Evolutionary conservation across 1,140 invertebrate genomes (phyloP).

Genomic region (Chlorops oryzae): DNA sequence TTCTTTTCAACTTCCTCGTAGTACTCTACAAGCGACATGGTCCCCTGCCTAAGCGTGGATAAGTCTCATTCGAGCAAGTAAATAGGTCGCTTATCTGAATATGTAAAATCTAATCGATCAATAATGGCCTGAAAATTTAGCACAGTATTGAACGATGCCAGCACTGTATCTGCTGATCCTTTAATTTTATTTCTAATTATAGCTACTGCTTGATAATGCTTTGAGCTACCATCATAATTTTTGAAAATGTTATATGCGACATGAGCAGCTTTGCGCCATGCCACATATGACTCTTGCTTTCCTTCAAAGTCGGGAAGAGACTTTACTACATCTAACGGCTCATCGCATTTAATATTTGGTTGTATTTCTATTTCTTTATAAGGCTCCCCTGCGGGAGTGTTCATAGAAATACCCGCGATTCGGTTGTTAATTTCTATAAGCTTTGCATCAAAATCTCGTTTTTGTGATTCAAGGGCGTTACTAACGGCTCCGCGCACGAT

Average conservation of each 20-base stretch:
- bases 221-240: slow-evolving; percentile 18
- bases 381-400: slow-evolving; percentile 4
- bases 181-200: slow-evolving; percentile 16
- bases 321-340: slow-evolving; percentile 20
- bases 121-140: slow-evolving; percentile 14
- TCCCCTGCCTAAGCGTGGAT: slow-evolving; percentile 5
- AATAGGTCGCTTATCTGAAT: slow-evolving; percentile 8
- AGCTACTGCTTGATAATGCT: slow-evolving; percentile 18
- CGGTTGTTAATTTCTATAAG: neutral
- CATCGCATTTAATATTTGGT: slow-evolving; percentile 11
- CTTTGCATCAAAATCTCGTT: slow-evolving; percentile 3
- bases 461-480: slow-evolving; percentile 3
- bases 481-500: slow-evolving; percentile 1
- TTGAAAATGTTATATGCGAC: slow-evolving; percentile 22
- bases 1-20: slow-evolving; percentile 12
- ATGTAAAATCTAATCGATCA: slow-evolving; percentile 9
- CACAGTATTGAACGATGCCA: slow-evolving; percentile 13
- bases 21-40: slow-evolving; percentile 10
- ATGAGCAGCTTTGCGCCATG: slow-evolving; percentile 18
- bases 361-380: slow-evolving; percentile 10
- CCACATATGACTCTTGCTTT: slow-evolving; percentile 19
- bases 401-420: neutral
- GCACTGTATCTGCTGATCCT: slow-evolving; percentile 8
- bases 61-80: slow-evolving; percentile 3
- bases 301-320: slow-evolving; percentile 19